Evolutionary conservation across 2,888 invertebrate genomes (phyloP).

Genomic region (Rhogogaster chlorosoma): DNA sequence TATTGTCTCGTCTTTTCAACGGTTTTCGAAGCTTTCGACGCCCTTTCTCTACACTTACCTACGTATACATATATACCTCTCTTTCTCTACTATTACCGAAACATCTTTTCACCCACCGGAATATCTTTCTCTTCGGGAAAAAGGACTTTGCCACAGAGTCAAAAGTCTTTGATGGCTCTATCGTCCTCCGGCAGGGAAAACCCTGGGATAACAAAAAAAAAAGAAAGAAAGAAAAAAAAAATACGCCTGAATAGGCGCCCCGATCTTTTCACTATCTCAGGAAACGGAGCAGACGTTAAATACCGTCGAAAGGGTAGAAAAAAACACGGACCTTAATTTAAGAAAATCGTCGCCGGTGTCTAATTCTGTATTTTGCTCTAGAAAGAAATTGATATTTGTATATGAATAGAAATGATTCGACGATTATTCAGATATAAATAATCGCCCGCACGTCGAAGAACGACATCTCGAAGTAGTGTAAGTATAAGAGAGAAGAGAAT

Average conservation of each 20-base stretch:
- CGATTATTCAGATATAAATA: background rate
- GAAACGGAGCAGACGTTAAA: background rate
- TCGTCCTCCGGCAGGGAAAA: constrained; percentile 3
- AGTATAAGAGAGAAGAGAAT: background rate
- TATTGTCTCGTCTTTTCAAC: constrained; percentile 33
- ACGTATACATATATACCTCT: no score
- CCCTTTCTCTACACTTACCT: background rate
- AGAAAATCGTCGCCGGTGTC: background rate
- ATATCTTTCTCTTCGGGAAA: background rate
- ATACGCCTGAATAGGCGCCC: background rate
- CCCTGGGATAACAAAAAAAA: background rate
- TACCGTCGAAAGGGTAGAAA: background rate
- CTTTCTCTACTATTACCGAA: constrained; percentile 9
- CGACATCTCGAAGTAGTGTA: background rate
- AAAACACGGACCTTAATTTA: background rate
- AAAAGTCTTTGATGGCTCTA: constrained; percentile 38
- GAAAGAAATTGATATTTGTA: background rate
- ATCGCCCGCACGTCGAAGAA: background rate
- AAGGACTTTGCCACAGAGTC: constrained; percentile 6
- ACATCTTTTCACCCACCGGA: constrained; percentile 6
- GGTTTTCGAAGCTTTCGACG: constrained; percentile 28
- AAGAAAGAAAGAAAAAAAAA: background rate
- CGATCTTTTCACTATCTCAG: background rate
- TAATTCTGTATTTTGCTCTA: background rate
- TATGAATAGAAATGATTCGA: background rate